Evolutionary conservation across 2,888 invertebrate species (phyloP).

Genomic region (Aethes cnicana): DNA sequence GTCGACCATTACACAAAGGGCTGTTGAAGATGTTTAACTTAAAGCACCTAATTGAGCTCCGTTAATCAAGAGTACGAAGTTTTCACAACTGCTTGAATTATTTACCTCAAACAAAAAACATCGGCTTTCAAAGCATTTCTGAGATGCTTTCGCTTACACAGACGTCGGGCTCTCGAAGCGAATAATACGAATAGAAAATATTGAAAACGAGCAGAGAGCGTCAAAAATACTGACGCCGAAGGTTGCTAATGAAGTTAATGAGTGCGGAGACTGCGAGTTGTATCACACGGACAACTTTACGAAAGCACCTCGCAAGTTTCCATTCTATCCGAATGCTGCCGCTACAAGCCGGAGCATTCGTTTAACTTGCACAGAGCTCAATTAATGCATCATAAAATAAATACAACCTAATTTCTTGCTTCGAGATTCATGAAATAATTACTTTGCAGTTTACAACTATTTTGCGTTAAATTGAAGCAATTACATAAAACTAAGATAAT

Average conservation of each 20-base stretch:
- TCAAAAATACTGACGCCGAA: constrained; percentile 73
- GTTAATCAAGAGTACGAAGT: constrained; percentile 77
- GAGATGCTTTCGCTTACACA: constrained; percentile 73
- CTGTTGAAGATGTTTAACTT: constrained; percentile 68
- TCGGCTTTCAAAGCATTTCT: constrained; percentile 74
- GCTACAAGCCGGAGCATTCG: constrained; percentile 49
- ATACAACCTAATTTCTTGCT: constrained; percentile 33
- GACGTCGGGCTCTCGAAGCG: constrained; percentile 63
- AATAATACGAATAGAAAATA: constrained; percentile 71
- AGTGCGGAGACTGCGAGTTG: constrained; percentile 67
- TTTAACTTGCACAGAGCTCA: constrained; percentile 52
- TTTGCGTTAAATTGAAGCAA: no score
- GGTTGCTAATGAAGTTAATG: constrained; percentile 78
- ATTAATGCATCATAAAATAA: constrained; percentile 62
- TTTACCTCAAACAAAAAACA: constrained; percentile 79
- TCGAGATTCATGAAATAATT: constrained; percentile 5
- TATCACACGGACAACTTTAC: constrained; percentile 57
- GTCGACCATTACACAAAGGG: constrained; percentile 63
- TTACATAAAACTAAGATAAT: no score
- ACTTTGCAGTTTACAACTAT: neutral
- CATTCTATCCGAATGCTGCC: constrained; percentile 57
- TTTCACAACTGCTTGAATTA: constrained; percentile 78
- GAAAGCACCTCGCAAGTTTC: constrained; percentile 67
- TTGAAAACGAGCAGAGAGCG: constrained; percentile 66
- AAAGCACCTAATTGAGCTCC: constrained; percentile 73